Conservation (phyloP, 2,797 vertebrate species). For the Centroberyx gerrardi region DNA sequence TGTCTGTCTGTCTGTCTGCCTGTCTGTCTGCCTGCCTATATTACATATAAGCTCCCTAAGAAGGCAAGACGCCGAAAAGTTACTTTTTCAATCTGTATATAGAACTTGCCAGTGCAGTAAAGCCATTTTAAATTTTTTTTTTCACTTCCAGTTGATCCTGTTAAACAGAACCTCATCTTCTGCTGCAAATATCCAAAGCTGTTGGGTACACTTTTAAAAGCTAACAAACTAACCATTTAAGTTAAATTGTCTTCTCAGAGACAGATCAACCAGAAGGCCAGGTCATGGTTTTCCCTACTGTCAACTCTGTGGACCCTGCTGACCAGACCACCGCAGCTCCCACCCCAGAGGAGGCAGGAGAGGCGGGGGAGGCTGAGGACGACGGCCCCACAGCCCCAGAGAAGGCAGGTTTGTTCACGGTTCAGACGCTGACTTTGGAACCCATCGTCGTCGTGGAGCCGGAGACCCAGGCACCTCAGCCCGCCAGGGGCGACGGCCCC, state of each 20-base stretch:
- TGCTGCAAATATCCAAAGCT: not conserved
- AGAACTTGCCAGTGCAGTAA: too few relatives aligned
- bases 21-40: too few relatives aligned
- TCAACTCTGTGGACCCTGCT: accelerated
- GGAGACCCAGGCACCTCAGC: constrained; percentile 46
- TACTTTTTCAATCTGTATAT: too few relatives aligned
- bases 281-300: not conserved
- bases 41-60: too few relatives aligned
- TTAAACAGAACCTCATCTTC: not conserved
- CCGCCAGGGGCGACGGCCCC: constrained; percentile 68
- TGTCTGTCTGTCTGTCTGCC: too few relatives aligned
- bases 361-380: not conserved
- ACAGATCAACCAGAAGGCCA: constrained; percentile 25
- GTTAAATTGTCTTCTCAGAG: constrained; percentile 36
- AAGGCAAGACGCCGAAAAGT: too few relatives aligned
- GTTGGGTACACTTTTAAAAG: not conserved
- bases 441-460: not conserved
- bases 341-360: constrained; percentile 1
- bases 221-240: not conserved
- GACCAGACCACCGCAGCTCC: not conserved
- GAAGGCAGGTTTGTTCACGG: not conserved
- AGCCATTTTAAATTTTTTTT: too few relatives aligned
- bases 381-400: not conserved
- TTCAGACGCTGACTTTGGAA: not conserved
- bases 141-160: too few relatives aligned